These are phyloP conservation scores for Tamias sibiricus DNA, from an alignment of 2,113 vertebrate genomes.

Conservation along the genomic window DNA sequence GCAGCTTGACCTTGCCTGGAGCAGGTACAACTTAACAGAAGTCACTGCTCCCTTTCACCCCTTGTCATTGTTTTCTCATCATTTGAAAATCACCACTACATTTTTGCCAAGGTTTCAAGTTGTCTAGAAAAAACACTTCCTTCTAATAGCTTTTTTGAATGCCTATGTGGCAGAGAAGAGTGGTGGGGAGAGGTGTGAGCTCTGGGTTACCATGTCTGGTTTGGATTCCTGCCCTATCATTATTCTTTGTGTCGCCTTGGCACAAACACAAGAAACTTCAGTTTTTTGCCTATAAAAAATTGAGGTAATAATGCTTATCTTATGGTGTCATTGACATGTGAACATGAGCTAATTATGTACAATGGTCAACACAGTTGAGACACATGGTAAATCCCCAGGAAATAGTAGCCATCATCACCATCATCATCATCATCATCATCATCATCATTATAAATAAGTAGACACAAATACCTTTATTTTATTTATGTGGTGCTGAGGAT, in stretches of 20 bases:
- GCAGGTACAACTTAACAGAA: not conserved
- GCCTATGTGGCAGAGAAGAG: not conserved
- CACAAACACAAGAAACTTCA: not conserved
- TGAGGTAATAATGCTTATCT: not conserved
- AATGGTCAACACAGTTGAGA: not conserved
- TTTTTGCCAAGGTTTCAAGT: not conserved
- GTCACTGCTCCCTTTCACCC: not conserved
- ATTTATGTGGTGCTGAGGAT: too few relatives aligned
- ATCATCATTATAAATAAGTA: too few relatives aligned
- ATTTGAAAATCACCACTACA: not conserved
- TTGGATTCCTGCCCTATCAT: not conserved
- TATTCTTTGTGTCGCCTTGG: not conserved
- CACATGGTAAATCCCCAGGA: not conserved
- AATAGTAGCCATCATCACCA: not conserved
- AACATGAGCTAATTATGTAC: not conserved
- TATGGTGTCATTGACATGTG: not conserved
- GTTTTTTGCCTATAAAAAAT: slow-evolving; percentile 23
- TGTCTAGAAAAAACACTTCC: not conserved
- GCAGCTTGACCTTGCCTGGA: not conserved
- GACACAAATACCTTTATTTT: too few relatives aligned
- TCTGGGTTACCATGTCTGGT: not conserved
- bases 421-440: too few relatives aligned
- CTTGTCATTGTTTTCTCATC: not conserved
- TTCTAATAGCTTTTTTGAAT: not conserved
- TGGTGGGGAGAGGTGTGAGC: too few relatives aligned